phyloP scores from a whole-genome alignment of 1,140 invertebrate species.

The Diabrotica virgifera region DNA sequence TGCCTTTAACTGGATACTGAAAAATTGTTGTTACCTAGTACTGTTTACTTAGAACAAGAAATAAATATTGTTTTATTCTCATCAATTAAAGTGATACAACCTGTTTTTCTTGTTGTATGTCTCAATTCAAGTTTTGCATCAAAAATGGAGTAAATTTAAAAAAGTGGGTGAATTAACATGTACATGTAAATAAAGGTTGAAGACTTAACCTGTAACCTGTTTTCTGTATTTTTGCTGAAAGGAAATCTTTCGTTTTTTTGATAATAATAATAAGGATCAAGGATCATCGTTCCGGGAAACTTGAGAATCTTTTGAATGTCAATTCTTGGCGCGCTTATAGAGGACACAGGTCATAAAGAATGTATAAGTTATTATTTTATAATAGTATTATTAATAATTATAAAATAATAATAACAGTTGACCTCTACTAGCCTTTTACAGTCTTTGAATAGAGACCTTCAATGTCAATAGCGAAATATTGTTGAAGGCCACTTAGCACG shows the following conservation, averaged over 20 bases:
- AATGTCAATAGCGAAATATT: conserved; percentile 48
- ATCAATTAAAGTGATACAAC: conserved; percentile 40
- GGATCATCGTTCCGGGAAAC: conserved; percentile 9
- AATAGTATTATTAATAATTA: conserved; percentile 14
- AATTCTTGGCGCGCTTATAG: conserved; percentile 26
- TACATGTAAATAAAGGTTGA: background rate
- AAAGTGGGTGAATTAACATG: background rate
- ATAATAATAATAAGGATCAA: conserved; percentile 14
- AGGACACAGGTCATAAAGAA: conserved; percentile 38
- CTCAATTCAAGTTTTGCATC: conserved; percentile 22
- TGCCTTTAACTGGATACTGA: conserved; percentile 28
- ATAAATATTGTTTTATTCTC: conserved; percentile 35
- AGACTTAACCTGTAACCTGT: background rate
- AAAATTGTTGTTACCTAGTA: conserved; percentile 41
- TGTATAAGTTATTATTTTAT: conserved; percentile 11
- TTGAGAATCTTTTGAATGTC: conserved; percentile 19
- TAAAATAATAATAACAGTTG: conserved; percentile 39
- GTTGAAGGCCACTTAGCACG: conserved; percentile 47
- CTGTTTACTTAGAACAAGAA: conserved; percentile 33
- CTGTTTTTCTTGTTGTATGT: conserved; percentile 39
- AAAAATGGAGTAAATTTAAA: conserved; percentile 11
- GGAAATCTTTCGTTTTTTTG: conserved; percentile 6
- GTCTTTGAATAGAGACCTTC: conserved; percentile 47
- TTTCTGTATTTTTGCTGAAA: background rate
- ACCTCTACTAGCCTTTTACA: conserved; percentile 48